phyloP scores from a whole-genome alignment of 2,888 invertebrate genomes.

The Phorcus lineatus region DNA sequence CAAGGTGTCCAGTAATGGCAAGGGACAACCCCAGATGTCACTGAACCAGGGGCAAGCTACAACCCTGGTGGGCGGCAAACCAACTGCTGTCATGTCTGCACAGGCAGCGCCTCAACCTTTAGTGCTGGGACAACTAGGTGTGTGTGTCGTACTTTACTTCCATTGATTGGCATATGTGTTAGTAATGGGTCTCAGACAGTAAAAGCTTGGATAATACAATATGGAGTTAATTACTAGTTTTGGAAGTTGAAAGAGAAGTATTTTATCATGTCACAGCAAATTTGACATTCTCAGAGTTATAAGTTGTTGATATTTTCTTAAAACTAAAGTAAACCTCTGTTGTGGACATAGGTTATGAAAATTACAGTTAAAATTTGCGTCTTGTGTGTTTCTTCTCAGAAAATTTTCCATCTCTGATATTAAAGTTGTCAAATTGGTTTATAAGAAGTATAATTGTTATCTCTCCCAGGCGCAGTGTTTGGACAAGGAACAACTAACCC shows the following conservation, averaged over 20 bases:
- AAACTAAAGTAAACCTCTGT: background rate
- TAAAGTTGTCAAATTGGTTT: slow-evolving; percentile 20
- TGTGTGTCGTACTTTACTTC: slow-evolving; percentile 1
- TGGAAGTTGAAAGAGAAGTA: too few relatives aligned
- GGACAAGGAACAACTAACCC: slow-evolving; percentile 37
- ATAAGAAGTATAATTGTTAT: too few relatives aligned
- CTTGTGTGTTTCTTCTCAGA: background rate
- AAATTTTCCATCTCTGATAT: background rate
- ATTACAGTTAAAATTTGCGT: too few relatives aligned
- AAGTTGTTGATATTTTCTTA: background rate
- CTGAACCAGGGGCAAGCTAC: slow-evolving; percentile 48
- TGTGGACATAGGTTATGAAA: too few relatives aligned
- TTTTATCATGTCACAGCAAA: too few relatives aligned
- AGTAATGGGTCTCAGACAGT: too few relatives aligned
- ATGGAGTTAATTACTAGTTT: too few relatives aligned
- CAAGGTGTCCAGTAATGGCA: slow-evolving; percentile 26
- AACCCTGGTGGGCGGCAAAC: slow-evolving; percentile 64
- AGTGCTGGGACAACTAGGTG: slow-evolving; percentile 65
- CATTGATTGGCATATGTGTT: too few relatives aligned
- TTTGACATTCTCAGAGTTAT: too few relatives aligned
- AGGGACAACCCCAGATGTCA: slow-evolving; percentile 29
- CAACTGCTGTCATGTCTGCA: slow-evolving; percentile 56
- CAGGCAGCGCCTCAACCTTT: slow-evolving; percentile 58
- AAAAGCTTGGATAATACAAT: too few relatives aligned
- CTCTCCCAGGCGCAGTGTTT: background rate